Evolutionary conservation across 2,797 vertebrate genomes (phyloP), one percentile per base, ranked within the genome.

Genomic region (Champsocephalus gunnari): DNA sequence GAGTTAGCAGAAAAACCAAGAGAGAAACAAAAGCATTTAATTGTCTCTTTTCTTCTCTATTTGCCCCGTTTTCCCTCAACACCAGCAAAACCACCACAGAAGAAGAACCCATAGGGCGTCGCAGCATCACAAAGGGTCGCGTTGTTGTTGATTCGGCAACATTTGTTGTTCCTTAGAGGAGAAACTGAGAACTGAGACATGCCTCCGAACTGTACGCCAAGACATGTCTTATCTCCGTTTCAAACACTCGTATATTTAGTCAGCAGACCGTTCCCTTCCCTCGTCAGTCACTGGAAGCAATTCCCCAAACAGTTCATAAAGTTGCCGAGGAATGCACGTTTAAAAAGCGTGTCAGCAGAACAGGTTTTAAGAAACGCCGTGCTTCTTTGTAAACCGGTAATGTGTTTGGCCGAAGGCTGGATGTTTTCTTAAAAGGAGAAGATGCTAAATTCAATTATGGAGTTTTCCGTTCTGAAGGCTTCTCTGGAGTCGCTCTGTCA

Each of bases 341-440:
- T 66, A 54, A 76, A 57, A 41, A 4, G 6, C 21, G n/a, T 10
- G 59, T 85, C 80, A 83, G 66, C 79, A 56, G 55, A 62, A 62
- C 19, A 47, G 9, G 1, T 43, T 76, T 53, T 51, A 50, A 60
- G 11, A 50, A 8, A 55, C 24, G 12, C 8, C 58, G 43, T 32
- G 58, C 55, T 63, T 53, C 65, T 71, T 63, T 69, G 55, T 62
- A 54, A 53, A 67, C 47, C 12, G 44, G 38, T 13, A 13, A 65
- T 67, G 71, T 43, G 49, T 80, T 71, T 59, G 66, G 59, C 84
- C 62, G 12, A 53, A 50, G 79, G 88, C 73, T 66, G 61, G 28
- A 21, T 3, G 9, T 17, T 34, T 43, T 48, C 51, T 78, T 73
- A 60, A 48, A 82, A 84, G 63, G 48, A 19, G 21, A 5, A 34